These are phyloP conservation scores for Chrysina gloriosa DNA, from an alignment of 2,888 invertebrate species.

Conservation along the genomic window DNA sequence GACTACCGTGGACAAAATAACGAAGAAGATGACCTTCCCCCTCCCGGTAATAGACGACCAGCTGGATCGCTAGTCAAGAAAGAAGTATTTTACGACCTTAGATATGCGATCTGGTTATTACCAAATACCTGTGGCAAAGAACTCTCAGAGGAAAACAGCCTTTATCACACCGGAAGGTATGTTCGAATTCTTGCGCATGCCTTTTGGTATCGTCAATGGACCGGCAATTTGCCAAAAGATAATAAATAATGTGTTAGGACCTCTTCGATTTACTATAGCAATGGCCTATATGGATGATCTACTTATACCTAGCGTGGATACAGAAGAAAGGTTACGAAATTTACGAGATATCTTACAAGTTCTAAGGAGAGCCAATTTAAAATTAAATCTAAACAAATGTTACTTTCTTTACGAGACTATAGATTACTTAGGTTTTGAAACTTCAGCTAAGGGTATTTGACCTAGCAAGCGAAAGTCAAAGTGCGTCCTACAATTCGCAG, in stretches of 20 bases:
- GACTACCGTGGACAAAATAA: slow-evolving; percentile 51
- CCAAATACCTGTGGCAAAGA: slow-evolving; percentile 51
- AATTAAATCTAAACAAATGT: background rate
- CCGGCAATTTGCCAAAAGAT: background rate
- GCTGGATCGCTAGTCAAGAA: slow-evolving; percentile 50
- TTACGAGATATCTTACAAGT: background rate
- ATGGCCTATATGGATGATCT: slow-evolving; percentile 1
- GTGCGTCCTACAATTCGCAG: background rate
- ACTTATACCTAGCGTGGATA: background rate
- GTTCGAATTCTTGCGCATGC: slow-evolving; percentile 54
- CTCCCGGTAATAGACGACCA: slow-evolving; percentile 56
- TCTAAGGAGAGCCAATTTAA: background rate
- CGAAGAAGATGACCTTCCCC: slow-evolving; percentile 51
- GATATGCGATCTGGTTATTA: slow-evolving; percentile 54
- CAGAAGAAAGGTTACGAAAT: background rate
- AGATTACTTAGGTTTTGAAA: background rate
- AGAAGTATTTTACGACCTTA: slow-evolving; percentile 54
- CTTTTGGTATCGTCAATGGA: slow-evolving; percentile 51
- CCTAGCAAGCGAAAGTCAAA: too few species aligned
- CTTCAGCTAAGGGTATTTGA: too few species aligned
- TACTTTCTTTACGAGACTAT: background rate
- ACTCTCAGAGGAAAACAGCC: slow-evolving; percentile 53
- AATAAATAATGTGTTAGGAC: background rate
- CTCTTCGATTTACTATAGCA: background rate
- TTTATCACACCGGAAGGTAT: slow-evolving; percentile 56